Percentiles rank a stretch among this genome's conserved stretches.
Evolutionary conservation across 2,113 vertebrate genomes (phyloP).

Genomic region (Heteronetta atricapilla): DNA sequence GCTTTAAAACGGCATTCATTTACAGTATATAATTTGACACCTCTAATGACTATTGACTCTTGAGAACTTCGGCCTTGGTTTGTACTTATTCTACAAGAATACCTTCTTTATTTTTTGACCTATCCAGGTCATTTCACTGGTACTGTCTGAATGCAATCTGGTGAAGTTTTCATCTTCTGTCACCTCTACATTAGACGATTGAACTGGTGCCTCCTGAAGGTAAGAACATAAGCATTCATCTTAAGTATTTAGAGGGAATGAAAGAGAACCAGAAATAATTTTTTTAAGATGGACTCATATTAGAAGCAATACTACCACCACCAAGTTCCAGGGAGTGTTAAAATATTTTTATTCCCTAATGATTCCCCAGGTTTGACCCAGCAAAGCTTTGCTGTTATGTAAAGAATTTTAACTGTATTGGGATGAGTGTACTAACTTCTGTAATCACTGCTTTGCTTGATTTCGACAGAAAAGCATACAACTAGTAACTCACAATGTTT

Average conservation of each 20-base stretch:
- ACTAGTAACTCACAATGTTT: background rate
- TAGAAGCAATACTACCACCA: background rate
- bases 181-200: slow-evolving; percentile 36
- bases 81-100: background rate
- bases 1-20: background rate
- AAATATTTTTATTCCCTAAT: background rate
- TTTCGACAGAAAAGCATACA: background rate
- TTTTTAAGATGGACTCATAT: background rate
- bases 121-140: slow-evolving; percentile 78
- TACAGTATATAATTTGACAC: background rate
- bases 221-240: background rate
- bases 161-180: slow-evolving; percentile 62
- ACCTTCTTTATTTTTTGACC: slow-evolving; percentile 77
- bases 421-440: background rate
- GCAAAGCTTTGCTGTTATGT: background rate
- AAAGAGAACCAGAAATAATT: background rate
- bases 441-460: background rate
- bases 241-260: background rate
- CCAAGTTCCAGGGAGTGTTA: background rate
- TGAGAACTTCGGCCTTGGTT: background rate
- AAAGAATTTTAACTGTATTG: background rate
- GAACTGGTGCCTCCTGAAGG: slow-evolving; percentile 20
- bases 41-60: background rate
- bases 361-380: background rate
- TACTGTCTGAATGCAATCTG: background rate